A percentile compares a stretch with the other conserved stretches of the same genome.
Conservation (phyloP, 1,140 invertebrate species). For the Anoplolepis gracilipes region DNA sequence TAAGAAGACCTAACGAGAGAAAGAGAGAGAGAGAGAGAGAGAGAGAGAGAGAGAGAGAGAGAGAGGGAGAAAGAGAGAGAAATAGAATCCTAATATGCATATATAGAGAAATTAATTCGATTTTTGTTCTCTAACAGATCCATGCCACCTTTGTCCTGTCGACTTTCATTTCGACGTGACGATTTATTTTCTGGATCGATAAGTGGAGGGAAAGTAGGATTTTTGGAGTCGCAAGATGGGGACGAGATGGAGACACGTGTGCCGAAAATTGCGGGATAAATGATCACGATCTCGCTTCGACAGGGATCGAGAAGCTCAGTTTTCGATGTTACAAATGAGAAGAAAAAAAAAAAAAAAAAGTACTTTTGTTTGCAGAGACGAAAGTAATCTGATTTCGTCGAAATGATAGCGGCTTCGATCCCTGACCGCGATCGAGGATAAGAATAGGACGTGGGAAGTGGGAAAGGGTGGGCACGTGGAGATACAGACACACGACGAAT, state of each 20-base stretch:
- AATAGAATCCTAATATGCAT: neutral
- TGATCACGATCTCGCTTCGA: neutral
- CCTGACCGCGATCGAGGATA: neutral
- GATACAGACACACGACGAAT: constrained; percentile 60
- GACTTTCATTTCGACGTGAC: constrained; percentile 25
- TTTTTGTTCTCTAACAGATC: neutral
- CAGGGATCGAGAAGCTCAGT: neutral
- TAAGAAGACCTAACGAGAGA: constrained; percentile 4
- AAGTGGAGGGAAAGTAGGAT: neutral
- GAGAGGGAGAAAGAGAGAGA: too few species aligned
- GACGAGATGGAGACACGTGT: neutral
- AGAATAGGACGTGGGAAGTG: neutral
- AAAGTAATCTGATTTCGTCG: neutral
- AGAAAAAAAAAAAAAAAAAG: neutral
- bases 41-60: too few species aligned
- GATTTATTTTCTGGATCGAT: neutral
- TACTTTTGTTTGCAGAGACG: too few species aligned
- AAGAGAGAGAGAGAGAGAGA: too few species aligned
- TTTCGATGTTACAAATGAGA: neutral
- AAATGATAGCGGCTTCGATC: constrained; percentile 1
- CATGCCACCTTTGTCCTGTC: constrained; percentile 1
- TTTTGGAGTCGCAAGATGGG: neutral
- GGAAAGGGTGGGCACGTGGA: neutral
- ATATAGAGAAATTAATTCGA: neutral
- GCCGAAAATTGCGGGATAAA: neutral